These are phyloP conservation scores for Melanotus villosus DNA, from an alignment of 2,888 invertebrate genomes.

Conservation along the genomic window DNA sequence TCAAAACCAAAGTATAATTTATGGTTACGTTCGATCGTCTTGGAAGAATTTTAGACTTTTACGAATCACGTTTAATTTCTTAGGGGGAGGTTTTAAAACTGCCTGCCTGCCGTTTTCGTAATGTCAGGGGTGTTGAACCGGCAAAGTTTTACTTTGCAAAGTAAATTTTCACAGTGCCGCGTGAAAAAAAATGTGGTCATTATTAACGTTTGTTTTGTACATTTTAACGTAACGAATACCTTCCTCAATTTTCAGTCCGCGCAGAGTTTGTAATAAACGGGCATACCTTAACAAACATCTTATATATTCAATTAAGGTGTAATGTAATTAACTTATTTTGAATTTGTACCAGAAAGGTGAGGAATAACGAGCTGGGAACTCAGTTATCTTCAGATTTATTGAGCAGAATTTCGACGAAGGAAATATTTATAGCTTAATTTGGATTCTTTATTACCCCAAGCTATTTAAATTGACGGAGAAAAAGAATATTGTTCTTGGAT, in stretches of 20 bases:
- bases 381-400: conserved; percentile 61
- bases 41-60: no score
- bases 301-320: conserved; percentile 37
- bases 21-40: conserved; percentile 22
- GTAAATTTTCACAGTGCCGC: not conserved
- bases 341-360: conserved; percentile 23
- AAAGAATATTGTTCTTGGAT: conserved; percentile 49
- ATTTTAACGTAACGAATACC: not conserved
- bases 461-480: conserved; percentile 61
- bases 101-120: no score
- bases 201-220: conserved; percentile 1
- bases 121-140: not conserved
- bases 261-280: no score
- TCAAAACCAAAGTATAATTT: conserved; percentile 28
- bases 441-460: conserved; percentile 62
- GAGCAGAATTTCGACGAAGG: conserved; percentile 64
- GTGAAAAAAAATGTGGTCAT: not conserved
- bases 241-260: not conserved
- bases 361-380: conserved; percentile 45
- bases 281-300: conserved; percentile 24
- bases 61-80: not conserved
- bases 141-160: not conserved
- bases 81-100: not conserved
- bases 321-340: conserved; percentile 44
- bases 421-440: conserved; percentile 67